These are phyloP conservation scores for Caenorhabditis zanzibari DNA, from an alignment of 2,888 invertebrate species.

Conservation along the genomic window DNA sequence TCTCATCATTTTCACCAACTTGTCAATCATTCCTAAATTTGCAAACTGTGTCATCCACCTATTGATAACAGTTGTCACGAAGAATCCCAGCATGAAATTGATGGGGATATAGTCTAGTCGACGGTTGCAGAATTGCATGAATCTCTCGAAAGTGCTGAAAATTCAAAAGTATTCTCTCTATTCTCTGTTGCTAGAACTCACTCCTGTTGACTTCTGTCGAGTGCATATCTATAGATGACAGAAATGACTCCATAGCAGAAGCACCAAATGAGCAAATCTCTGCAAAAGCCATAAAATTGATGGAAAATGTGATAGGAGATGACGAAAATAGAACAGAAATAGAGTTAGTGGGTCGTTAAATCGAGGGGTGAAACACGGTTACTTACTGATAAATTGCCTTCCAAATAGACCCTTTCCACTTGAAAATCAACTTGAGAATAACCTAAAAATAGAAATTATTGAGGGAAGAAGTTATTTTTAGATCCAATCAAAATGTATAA, in stretches of 20 bases:
- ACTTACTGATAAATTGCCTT: constrained; percentile 69
- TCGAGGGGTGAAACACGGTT: not conserved
- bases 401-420: constrained; percentile 74
- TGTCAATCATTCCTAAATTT: constrained; percentile 73
- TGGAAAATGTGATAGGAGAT: constrained; percentile 32
- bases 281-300: constrained; percentile 38
- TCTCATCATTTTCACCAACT: constrained; percentile 45
- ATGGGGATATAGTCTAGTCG: constrained; percentile 73
- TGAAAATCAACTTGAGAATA: constrained; percentile 70
- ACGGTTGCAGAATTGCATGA: constrained; percentile 72
- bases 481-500: constrained; percentile 6
- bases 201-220: constrained; percentile 67
- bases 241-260: constrained; percentile 65
- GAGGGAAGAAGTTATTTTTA: constrained; percentile 25
- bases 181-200: constrained; percentile 15
- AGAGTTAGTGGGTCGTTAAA: constrained; percentile 25
- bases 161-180: not conserved
- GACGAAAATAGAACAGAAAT: constrained; percentile 51
- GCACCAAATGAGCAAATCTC: constrained; percentile 70
- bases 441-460: constrained; percentile 55
- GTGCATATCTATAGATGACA: constrained; percentile 68
- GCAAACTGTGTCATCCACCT: constrained; percentile 71
- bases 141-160: constrained; percentile 72
- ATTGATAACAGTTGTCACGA: constrained; percentile 77
- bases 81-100: constrained; percentile 78